phyloP scores from a whole-genome alignment of 2,888 invertebrate species.

The Prionchulus punctatus region DNA sequence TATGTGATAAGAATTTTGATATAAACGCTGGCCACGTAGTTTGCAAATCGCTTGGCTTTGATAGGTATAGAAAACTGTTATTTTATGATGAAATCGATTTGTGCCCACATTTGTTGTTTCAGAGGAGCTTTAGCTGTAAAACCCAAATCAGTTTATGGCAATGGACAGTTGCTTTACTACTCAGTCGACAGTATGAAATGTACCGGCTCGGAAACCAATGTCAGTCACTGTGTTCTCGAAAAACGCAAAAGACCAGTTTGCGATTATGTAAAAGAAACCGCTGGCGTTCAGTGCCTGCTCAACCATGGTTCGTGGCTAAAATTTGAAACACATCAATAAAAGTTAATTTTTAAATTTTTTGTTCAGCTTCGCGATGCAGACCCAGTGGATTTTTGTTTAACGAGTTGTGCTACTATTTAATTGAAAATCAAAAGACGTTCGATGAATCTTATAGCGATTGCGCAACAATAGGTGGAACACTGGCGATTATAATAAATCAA shows the following conservation, averaged over 20 bases:
- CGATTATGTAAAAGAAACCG: slow-evolving; percentile 36
- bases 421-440: slow-evolving; percentile 23
- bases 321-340: too few relatives aligned
- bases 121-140: slow-evolving; percentile 39
- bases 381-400: slow-evolving; percentile 39
- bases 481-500: slow-evolving; percentile 40
- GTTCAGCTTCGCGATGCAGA: slow-evolving; percentile 31
- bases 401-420: slow-evolving; percentile 42
- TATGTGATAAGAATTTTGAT: slow-evolving; percentile 42
- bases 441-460: slow-evolving; percentile 1
- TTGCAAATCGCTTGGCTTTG: slow-evolving; percentile 41
- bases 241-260: slow-evolving; percentile 1
- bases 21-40: slow-evolving; percentile 41
- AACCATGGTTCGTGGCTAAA: slow-evolving; percentile 13
- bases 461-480: slow-evolving; percentile 30
- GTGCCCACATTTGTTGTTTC: slow-evolving; percentile 16
- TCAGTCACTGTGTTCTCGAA: slow-evolving; percentile 8
- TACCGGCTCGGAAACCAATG: slow-evolving; percentile 7
- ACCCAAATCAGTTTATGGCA: not conserved
- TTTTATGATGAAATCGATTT: slow-evolving; percentile 1
- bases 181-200: slow-evolving; percentile 9
- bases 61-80: too few relatives aligned
- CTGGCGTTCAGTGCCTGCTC: slow-evolving; percentile 27
- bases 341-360: not conserved
- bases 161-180: too few relatives aligned